Percentiles rank a stretch among this genome's conserved stretches.
phyloP scores from a whole-genome alignment of 2,888 invertebrate species.

The Pammene fasciana region DNA sequence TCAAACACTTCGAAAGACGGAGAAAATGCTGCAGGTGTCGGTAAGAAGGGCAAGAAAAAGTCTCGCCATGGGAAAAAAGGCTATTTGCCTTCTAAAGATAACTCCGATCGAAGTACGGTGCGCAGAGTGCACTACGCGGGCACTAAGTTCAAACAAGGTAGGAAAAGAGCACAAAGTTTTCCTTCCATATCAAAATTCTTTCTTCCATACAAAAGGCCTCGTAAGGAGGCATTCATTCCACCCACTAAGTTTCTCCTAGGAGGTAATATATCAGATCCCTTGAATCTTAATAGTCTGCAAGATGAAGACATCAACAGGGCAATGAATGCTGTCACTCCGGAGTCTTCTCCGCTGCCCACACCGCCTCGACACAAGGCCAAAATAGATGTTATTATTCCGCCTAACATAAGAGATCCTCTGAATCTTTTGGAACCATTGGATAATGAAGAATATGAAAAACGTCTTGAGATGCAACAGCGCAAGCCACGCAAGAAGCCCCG shows the following conservation, averaged over 20 bases:
- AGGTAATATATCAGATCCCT: conserved; percentile 97
- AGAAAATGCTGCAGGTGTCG: conserved; percentile 56
- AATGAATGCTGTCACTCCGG: conserved; percentile 95
- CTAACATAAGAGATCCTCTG: conserved; percentile 95
- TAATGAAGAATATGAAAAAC: conserved; percentile 92
- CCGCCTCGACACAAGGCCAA: conserved; percentile 90
- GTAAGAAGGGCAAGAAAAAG: conserved; percentile 77
- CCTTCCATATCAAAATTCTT: conserved; percentile 88
- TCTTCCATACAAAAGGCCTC: conserved; percentile 88
- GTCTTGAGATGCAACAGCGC: conserved; percentile 87
- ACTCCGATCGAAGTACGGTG: conserved; percentile 66
- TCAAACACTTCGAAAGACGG: conserved; percentile 66
- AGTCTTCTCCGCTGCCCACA: conserved; percentile 94
- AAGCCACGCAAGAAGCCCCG: conserved; percentile 88
- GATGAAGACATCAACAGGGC: conserved; percentile 90
- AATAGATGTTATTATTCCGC: conserved; percentile 96
- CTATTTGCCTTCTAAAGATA: conserved; percentile 70
- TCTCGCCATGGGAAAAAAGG: conserved; percentile 75
- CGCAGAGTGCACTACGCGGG: conserved; percentile 74
- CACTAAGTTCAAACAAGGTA: conserved; percentile 76
- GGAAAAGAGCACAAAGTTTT: conserved; percentile 88
- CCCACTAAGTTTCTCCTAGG: conserved; percentile 97
- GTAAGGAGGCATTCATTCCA: conserved; percentile 90
- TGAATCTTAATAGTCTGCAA: conserved; percentile 96
- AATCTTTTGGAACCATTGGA: conserved; percentile 92